A percentile compares a stretch with the other conserved stretches of the same genome.
Conservation (phyloP, 1,140 invertebrate species). For the Zeugodacus cucurbitae region DNA sequence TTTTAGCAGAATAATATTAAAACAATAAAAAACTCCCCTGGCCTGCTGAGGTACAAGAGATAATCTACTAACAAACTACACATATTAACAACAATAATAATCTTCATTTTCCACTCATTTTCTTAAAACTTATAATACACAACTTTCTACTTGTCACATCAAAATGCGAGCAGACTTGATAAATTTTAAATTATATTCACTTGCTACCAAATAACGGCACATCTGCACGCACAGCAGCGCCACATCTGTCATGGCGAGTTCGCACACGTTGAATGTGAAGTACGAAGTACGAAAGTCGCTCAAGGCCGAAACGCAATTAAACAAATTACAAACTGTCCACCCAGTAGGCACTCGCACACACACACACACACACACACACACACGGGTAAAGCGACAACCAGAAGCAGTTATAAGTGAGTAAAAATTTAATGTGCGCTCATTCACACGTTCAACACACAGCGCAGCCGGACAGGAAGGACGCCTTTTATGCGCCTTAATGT, state of each 20-base stretch:
- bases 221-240: not conserved
- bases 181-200: not conserved
- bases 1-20: too few species aligned
- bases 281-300: conserved; percentile 57
- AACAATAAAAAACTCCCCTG: too few species aligned
- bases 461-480: conserved; percentile 13
- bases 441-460: not conserved
- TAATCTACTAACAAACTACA: too few species aligned
- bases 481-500: conserved; percentile 32
- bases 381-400: not conserved
- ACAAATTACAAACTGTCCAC: conserved; percentile 57
- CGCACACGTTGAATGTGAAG: not conserved
- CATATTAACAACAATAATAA: too few species aligned
- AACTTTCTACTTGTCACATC: not conserved
- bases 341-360: not conserved
- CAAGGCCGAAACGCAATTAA: conserved; percentile 61
- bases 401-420: not conserved
- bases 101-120: too few species aligned
- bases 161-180: not conserved
- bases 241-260: not conserved
- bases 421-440: conserved; percentile 27
- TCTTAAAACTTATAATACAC: not conserved
- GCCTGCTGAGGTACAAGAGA: too few species aligned
- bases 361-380: not conserved
- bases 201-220: too few species aligned